These are phyloP conservation scores for Echinometra lucunter DNA, from an alignment of 53 echinoderm and acorn worm genomes.

Conservation along the genomic window DNA sequence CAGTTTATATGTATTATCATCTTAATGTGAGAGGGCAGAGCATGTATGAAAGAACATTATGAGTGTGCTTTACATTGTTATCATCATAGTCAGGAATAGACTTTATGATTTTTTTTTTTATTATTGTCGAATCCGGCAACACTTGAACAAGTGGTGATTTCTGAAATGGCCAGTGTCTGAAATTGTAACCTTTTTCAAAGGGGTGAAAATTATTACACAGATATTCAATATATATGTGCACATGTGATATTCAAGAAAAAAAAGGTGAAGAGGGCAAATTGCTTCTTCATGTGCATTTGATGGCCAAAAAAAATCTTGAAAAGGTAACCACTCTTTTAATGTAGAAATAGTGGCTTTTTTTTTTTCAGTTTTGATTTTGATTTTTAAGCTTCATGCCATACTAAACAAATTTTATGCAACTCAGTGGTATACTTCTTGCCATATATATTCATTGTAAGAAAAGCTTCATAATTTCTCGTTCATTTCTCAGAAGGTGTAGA, in stretches of 20 bases:
- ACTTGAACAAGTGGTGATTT: constrained; percentile 50
- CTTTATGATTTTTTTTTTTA: neutral
- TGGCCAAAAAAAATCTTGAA: neutral
- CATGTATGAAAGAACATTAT: neutral
- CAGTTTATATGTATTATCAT: neutral
- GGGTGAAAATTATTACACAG: neutral
- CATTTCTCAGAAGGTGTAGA: neutral
- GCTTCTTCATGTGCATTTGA: neutral
- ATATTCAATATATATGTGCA: constrained; percentile 11
- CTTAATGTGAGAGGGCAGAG: neutral
- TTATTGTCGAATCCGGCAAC: constrained; percentile 15
- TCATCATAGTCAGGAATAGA: neutral
- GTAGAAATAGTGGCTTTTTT: neutral
- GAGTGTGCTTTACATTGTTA: neutral
- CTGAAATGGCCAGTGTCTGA: constrained; percentile 70
- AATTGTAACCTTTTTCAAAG: constrained; percentile 45
- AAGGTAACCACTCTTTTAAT: neutral
- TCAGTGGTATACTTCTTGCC: neutral
- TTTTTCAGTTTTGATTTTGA: too few relatives aligned
- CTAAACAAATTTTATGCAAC: neutral
- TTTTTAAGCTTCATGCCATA: too few relatives aligned
- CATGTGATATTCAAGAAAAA: constrained; percentile 15
- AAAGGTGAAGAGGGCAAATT: neutral
- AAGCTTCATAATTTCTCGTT: neutral
- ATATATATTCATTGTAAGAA: neutral